A percentile compares a stretch with the other conserved stretches of the same genome.
Conservation (phyloP, 2,888 invertebrate genomes). For the Plagiodera versicolora region DNA sequence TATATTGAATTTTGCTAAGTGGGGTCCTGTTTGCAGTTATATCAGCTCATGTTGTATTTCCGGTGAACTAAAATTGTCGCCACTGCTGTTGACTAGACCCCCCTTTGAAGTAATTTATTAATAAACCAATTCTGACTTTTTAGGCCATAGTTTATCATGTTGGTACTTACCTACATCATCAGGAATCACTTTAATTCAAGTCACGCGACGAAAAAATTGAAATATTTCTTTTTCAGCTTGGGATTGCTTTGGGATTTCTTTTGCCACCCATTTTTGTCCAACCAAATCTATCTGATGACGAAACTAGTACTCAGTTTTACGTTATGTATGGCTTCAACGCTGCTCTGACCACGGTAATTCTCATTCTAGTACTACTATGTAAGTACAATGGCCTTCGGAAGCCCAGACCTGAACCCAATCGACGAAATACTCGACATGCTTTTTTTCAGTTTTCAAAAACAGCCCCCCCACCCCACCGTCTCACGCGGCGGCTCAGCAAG, state of each 20-base stretch:
- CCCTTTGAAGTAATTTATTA: neutral
- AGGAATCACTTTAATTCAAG: neutral
- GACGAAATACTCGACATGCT: too few relatives aligned
- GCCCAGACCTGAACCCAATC: too few relatives aligned
- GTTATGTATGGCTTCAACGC: slow-evolving; percentile 87
- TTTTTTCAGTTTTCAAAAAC: slow-evolving; percentile 81
- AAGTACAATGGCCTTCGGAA: too few relatives aligned
- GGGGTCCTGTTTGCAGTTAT: too few relatives aligned
- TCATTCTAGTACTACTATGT: slow-evolving; percentile 84
- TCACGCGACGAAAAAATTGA: neutral
- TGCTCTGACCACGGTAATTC: slow-evolving; percentile 75
- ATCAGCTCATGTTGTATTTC: too few relatives aligned
- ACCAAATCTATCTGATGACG: slow-evolving; percentile 62
- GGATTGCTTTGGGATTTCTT: slow-evolving; percentile 87
- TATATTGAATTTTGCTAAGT: too few relatives aligned
- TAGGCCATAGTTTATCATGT: too few relatives aligned
- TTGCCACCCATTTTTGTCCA: slow-evolving; percentile 66
- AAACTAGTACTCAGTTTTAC: slow-evolving; percentile 72
- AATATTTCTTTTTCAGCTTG: slow-evolving; percentile 66
- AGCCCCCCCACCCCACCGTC: slow-evolving; percentile 89
- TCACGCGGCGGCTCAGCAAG: slow-evolving; percentile 76
- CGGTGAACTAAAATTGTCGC: neutral
- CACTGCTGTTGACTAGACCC: neutral
- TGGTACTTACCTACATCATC: too few relatives aligned
- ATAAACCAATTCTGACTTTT: neutral